A percentile compares a stretch with the other conserved stretches of the same genome.
phyloP scores from a whole-genome alignment of 2,888 invertebrate species.

The Eupithecia abbreviata region DNA sequence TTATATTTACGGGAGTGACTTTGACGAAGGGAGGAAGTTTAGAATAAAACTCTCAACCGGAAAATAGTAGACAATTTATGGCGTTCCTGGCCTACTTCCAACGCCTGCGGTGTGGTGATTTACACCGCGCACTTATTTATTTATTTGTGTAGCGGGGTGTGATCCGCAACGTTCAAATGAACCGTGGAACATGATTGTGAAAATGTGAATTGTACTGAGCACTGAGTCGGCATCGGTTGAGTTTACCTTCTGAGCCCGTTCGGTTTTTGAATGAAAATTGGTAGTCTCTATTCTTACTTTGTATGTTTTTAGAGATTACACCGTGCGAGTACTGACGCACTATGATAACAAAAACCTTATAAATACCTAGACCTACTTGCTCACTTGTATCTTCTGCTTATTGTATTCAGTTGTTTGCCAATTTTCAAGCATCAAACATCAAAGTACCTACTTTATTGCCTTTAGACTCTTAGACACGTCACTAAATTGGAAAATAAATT shows the following conservation, averaged over 20 bases:
- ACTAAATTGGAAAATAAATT: no score
- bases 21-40: constrained; percentile 74
- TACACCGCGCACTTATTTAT: constrained; percentile 32
- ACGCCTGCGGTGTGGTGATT: constrained; percentile 31
- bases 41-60: constrained; percentile 62
- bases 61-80: constrained; percentile 57
- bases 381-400: background rate
- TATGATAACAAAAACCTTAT: no score
- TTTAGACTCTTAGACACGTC: no score
- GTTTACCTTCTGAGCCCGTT: background rate
- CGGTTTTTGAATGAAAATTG: background rate
- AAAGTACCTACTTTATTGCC: no score
- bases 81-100: constrained; percentile 55
- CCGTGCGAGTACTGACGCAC: no score
- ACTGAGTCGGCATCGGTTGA: background rate
- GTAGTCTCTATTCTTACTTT: background rate
- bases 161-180: constrained; percentile 14
- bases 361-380: background rate
- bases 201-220: background rate
- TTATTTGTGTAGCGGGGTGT: constrained; percentile 14
- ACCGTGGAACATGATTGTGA: background rate
- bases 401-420: background rate
- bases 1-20: constrained; percentile 73
- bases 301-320: background rate
- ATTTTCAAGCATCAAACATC: no score